Percentiles rank a stretch among this genome's conserved stretches.
phyloP scores from a whole-genome alignment of 2,888 invertebrate genomes.

The Brenthis ino region DNA sequence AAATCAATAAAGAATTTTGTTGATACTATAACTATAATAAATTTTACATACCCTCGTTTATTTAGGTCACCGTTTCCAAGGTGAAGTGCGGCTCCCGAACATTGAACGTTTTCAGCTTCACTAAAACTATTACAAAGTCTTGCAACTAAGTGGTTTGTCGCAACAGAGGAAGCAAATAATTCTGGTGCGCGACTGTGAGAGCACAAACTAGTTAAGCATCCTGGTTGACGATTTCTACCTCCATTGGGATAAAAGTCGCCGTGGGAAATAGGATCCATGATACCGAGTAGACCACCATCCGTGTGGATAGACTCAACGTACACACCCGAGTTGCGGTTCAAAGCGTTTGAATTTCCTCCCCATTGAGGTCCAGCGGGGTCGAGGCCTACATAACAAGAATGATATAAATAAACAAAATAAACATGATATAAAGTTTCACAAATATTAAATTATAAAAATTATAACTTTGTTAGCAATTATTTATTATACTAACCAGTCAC shows the following conservation, averaged over 20 bases:
- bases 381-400: constrained; percentile 44
- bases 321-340: constrained; percentile 44
- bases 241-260: constrained; percentile 57
- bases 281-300: constrained; percentile 51
- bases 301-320: constrained; percentile 59
- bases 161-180: constrained; percentile 47
- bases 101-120: constrained; percentile 38
- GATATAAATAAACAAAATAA: too few relatives aligned
- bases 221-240: constrained; percentile 50
- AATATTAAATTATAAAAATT: too few relatives aligned
- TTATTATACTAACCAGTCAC: constrained; percentile 56
- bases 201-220: constrained; percentile 45
- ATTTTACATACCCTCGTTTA: constrained; percentile 40
- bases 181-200: constrained; percentile 47
- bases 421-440: too few relatives aligned
- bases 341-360: constrained; percentile 45
- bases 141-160: constrained; percentile 46
- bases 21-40: not conserved
- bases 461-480: not conserved
- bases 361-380: constrained; percentile 56
- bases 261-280: constrained; percentile 48
- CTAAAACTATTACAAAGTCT: constrained; percentile 41
- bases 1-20: not conserved
- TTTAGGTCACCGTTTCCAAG: constrained; percentile 37
- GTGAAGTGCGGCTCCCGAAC: constrained; percentile 27